A percentile compares a stretch with the other conserved stretches of the same genome.
Conservation (phyloP, 2,113 vertebrate species). For the Fukomys damarensis region DNA sequence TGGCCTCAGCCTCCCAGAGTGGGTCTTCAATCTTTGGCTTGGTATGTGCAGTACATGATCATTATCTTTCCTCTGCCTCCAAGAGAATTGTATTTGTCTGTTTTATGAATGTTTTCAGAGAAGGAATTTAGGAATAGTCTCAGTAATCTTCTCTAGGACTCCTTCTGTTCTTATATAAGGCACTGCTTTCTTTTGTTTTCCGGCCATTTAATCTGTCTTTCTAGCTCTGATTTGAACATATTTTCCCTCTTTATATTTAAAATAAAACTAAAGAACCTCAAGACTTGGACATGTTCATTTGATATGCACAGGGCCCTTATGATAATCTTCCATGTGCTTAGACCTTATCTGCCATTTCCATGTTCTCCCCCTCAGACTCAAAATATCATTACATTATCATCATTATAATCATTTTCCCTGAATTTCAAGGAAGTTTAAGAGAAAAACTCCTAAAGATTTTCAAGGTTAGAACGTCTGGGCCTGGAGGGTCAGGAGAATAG, state of each 20-base stretch:
- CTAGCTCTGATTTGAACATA: background rate
- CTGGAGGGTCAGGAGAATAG: background rate
- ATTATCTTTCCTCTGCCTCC: background rate
- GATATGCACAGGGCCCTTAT: background rate
- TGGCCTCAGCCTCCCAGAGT: background rate
- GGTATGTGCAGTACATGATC: background rate
- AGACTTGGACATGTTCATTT: background rate
- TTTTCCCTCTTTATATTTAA: background rate
- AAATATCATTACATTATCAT: no score
- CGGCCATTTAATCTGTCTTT: background rate
- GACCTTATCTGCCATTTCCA: background rate
- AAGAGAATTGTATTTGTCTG: background rate
- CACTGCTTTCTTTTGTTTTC: background rate
- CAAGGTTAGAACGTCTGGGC: background rate
- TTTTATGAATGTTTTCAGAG: background rate
- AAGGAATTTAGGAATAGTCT: background rate
- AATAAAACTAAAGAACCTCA: background rate
- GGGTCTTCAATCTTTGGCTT: background rate
- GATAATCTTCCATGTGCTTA: background rate
- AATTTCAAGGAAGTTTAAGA: background rate
- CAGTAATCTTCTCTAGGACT: background rate
- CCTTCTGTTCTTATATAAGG: background rate
- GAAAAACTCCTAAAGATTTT: background rate
- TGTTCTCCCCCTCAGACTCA: background rate
- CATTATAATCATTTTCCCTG: background rate